Base-by-base conservation (phyloP, 2,888 invertebrate genomes). In the Lapara coniferarum region DNA sequence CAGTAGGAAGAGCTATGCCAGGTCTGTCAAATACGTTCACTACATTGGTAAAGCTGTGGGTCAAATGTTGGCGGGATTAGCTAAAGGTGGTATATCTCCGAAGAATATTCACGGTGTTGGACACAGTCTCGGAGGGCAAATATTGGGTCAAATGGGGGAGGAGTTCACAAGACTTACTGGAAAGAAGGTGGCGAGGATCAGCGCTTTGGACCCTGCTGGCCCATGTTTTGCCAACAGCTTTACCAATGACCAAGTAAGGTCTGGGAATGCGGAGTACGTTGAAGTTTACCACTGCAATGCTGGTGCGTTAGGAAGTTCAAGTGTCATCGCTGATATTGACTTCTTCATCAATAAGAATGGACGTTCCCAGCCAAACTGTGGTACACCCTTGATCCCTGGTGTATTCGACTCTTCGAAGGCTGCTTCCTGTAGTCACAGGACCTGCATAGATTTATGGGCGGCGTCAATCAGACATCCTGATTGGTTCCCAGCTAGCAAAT, bases 261-360 rank as follows among this genome's bases (percentile, higher is more conserved):
- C 92, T 25, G 92, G 92, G 7, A 94, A 95, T 44, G 95, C 95
- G 0, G 87, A 91, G 0, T 95, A 95, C 75, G 95, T 95, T 0
- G 95, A 95, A 78, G 92, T 94, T 0, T 92, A 95, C 72, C 95
- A 95, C 78, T 95, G 95, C 46, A 95, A 95, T 73, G 94, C 94
- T 70, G 95, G 95, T 14, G 89, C 88, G 0, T 79, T 95, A 2
- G 95, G 94, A 1, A 90, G 93, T 0, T 88, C 89, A 0, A 89
- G 89, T 69, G 91, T 94, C 0, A 79, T 95, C 51, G 95, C 94
- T 0, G 94, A 95, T 67, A 85, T 94, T 7, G 95, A 95, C 79
- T 95, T 95, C 81, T 95, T 94, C 75, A 90, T 95, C 1, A 95
- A 95, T 77, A 95, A 94, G 75, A 94, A 94, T 53, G 95, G 95